Percentiles rank a stretch among this genome's conserved stretches.
Evolutionary conservation across 1,140 invertebrate species (phyloP).

Genomic region (Sitophilus oryzae): DNA sequence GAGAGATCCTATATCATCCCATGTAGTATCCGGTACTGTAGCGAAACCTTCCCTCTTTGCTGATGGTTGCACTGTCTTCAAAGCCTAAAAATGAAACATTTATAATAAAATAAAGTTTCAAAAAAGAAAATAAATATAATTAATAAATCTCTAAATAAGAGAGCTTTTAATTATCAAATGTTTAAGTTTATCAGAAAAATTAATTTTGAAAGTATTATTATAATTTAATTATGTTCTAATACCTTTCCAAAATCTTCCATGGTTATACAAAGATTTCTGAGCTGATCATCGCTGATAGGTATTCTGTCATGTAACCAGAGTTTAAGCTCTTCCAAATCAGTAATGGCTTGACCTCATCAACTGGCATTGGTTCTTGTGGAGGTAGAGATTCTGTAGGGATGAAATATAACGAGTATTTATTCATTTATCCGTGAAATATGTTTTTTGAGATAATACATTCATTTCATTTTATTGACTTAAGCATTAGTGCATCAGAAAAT

Average conservation of each 20-base stretch:
- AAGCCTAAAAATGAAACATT: conserved; percentile 47
- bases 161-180: too few relatives aligned
- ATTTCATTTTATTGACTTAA: too few relatives aligned
- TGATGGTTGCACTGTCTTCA: conserved; percentile 83
- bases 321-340: conserved; percentile 42
- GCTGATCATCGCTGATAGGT: conserved; percentile 53
- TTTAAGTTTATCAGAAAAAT: too few relatives aligned
- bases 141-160: too few relatives aligned
- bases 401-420: too few relatives aligned
- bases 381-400: conserved; percentile 12
- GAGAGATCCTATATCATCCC: conserved; percentile 95
- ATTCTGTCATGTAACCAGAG: conserved; percentile 51
- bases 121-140: not conserved
- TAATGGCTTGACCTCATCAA: conserved; percentile 19
- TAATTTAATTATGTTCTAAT: too few relatives aligned
- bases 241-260: conserved; percentile 65
- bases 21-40: conserved; percentile 94
- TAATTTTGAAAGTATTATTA: too few relatives aligned
- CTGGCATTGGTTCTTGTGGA: conserved; percentile 23
- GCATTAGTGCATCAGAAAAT: too few relatives aligned
- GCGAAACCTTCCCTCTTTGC: conserved; percentile 95
- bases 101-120: not conserved
- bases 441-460: too few relatives aligned
- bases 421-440: too few relatives aligned
- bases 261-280: conserved; percentile 60